A percentile compares a stretch with the other conserved stretches of the same genome.
These are phyloP conservation scores for Solea senegalensis DNA, from an alignment of 2,113 vertebrate genomes.

Conservation along the genomic window DNA sequence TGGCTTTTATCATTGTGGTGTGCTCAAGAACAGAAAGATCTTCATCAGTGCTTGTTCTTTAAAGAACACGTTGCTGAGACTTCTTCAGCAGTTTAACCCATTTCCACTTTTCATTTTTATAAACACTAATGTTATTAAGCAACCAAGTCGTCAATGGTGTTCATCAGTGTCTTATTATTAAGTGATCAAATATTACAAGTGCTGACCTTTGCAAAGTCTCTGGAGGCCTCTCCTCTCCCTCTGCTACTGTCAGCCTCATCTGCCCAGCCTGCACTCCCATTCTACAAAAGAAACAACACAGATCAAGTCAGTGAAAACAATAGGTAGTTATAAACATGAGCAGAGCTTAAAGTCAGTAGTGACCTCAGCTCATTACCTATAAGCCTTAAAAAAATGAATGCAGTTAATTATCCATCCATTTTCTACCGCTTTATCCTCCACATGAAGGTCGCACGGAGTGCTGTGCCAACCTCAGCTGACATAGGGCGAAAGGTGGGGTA, in stretches of 20 bases:
- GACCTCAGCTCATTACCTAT: no score
- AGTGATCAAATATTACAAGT: neutral
- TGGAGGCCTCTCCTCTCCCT: constrained; percentile 92
- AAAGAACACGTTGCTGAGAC: neutral
- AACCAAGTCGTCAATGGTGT: neutral
- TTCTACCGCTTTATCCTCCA: no score
- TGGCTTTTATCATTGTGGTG: neutral
- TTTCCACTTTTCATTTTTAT: neutral
- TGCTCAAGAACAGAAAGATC: constrained; percentile 6
- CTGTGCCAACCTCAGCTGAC: no score
- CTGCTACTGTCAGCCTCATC: constrained; percentile 88
- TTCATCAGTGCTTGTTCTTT: neutral
- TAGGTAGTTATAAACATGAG: neutral
- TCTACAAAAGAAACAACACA: constrained; percentile 79
- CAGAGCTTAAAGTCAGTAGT: no score
- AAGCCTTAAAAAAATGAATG: no score
- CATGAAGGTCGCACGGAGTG: no score
- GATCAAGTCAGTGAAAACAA: neutral
- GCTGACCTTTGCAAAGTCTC: constrained; percentile 95
- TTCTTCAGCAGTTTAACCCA: neutral
- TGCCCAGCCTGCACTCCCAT: constrained; percentile 86
- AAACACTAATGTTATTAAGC: neutral
- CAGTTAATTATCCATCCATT: no score
- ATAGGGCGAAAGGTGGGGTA: no score
- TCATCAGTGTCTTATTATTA: neutral